Conservation (phyloP, 92 coral and sea anemone genomes). For the Epizoanthus illoricatus region DNA sequence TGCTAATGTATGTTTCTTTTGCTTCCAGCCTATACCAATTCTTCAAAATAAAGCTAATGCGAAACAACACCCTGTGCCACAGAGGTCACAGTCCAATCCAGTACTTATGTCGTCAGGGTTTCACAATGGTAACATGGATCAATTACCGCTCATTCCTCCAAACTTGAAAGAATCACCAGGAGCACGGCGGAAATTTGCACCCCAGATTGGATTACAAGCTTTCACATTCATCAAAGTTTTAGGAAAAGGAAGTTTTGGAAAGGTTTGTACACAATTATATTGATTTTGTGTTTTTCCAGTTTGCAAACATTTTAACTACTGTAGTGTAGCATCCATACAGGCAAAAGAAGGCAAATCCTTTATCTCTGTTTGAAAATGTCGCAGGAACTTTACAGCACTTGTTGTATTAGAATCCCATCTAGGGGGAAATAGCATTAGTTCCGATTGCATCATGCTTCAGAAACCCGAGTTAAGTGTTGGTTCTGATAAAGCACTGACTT, state of each 20-base stretch:
- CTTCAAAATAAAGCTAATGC: constrained; percentile 23
- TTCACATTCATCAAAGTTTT: constrained; percentile 88
- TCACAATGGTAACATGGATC: constrained; percentile 47
- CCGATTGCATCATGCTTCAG: neutral
- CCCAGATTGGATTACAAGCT: constrained; percentile 63
- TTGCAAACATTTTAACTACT: no score
- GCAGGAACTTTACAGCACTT: no score
- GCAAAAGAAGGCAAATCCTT: no score
- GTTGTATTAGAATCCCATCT: no score
- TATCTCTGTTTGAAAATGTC: no score
- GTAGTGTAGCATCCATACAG: no score
- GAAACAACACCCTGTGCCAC: constrained; percentile 15
- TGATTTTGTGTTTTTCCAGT: no score
- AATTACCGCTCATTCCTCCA: constrained; percentile 35
- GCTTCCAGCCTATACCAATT: constrained; percentile 25
- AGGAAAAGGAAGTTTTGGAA: constrained; percentile 99
- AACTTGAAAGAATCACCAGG: constrained; percentile 73
- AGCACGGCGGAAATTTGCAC: constrained; percentile 56
- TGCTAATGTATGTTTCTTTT: neutral
- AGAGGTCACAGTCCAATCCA: constrained; percentile 45
- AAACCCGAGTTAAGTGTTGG: neutral
- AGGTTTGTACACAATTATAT: constrained; percentile 51
- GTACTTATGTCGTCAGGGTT: constrained; percentile 40
- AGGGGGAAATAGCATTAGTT: no score
- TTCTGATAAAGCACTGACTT: neutral